Conservation (phyloP, 2,797 vertebrate genomes). For the Takifugu ocellatus region DNA sequence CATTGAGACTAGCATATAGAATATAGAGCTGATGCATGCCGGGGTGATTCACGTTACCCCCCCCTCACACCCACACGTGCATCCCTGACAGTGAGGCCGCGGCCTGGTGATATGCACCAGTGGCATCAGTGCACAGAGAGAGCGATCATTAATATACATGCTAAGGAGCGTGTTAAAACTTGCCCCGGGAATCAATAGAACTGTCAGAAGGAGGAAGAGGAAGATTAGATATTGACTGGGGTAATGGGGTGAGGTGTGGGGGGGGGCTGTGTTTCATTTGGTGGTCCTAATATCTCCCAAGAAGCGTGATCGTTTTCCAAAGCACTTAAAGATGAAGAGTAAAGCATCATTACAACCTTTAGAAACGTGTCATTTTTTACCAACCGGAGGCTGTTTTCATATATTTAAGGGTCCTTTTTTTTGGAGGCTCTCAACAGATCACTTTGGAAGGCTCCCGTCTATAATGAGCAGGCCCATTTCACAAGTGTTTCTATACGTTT, state of each 20-base stretch:
- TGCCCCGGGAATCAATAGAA: conserved; percentile 55
- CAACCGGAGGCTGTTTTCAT: background rate
- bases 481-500: too few relatives aligned
- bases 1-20: background rate
- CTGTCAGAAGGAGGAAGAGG: conserved; percentile 48
- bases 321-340: conserved; percentile 2
- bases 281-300: background rate
- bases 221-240: conserved; percentile 57
- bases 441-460: background rate
- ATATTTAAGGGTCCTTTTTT: background rate
- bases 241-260: conserved; percentile 53
- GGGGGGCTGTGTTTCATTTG: background rate
- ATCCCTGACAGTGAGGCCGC: conserved; percentile 27
- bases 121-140: conserved; percentile 4
- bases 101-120: conserved; percentile 14
- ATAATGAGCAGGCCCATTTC: too few relatives aligned
- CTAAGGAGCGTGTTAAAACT: conserved; percentile 46
- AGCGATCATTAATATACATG: conserved; percentile 52
- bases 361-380: background rate
- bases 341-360: background rate
- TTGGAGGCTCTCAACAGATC: background rate
- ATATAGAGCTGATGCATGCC: too few relatives aligned
- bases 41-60: conserved; percentile 10
- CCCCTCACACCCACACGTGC: conserved; percentile 15
- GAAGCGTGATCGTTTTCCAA: too few relatives aligned